Conservation (phyloP, 2,797 vertebrate species). For the Pseudomugil gertrudae region DNA sequence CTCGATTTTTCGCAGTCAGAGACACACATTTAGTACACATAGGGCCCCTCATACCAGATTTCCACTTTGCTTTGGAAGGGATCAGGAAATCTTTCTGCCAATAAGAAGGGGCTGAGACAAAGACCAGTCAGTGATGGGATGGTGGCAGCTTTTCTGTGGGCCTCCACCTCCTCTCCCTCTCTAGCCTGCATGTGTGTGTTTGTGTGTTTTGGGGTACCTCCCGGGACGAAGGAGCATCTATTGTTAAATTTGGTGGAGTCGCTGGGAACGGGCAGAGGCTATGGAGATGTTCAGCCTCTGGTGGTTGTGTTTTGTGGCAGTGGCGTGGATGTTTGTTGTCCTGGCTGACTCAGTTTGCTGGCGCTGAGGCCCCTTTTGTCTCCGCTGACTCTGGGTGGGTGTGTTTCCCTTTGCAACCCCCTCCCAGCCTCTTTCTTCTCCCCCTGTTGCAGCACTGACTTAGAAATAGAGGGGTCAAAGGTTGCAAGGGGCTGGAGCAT, state of each 20-base stretch:
- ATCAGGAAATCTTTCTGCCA: conserved; percentile 66
- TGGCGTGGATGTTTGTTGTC: conserved; percentile 70
- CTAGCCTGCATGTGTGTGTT: conserved; percentile 32
- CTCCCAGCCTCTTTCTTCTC: conserved; percentile 77
- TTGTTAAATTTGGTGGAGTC: conserved; percentile 71
- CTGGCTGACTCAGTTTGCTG: conserved; percentile 64
- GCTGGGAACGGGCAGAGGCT: conserved; percentile 75
- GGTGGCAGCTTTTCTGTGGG: conserved; percentile 66
- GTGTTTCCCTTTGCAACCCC: conserved; percentile 60
- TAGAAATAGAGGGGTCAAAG: conserved; percentile 84
- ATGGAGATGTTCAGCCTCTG: conserved; percentile 69
- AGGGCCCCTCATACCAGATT: conserved; percentile 49
- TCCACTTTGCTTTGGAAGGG: conserved; percentile 60
- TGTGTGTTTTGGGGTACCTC: conserved; percentile 67
- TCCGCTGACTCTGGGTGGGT: conserved; percentile 69
- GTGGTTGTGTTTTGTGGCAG: conserved; percentile 70
- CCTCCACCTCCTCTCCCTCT: conserved; percentile 61
- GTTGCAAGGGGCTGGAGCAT: conserved; percentile 82
- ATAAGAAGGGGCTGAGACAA: conserved; percentile 69
- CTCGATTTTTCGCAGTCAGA: conserved; percentile 24
- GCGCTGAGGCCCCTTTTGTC: conserved; percentile 77
- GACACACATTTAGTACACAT: conserved; percentile 14
- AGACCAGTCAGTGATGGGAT: conserved; percentile 68
- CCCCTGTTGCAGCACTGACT: conserved; percentile 80
- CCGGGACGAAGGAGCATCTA: conserved; percentile 55